Percentiles rank a stretch among this genome's conserved stretches.
Conservation (phyloP, 2,797 vertebrate species). For the Acanthornis magna region DNA sequence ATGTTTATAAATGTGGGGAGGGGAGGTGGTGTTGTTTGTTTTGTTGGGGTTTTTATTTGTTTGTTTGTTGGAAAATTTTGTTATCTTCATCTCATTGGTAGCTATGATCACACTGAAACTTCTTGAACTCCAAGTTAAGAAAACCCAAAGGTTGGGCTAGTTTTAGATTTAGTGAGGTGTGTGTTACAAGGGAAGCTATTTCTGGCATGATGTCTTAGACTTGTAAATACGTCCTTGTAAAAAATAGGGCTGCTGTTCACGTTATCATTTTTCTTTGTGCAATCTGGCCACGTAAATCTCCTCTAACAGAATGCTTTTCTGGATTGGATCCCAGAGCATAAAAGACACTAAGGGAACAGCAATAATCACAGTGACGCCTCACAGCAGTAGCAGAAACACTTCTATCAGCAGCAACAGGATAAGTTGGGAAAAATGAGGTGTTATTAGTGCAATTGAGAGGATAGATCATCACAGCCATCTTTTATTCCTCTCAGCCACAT, state of each 20-base stretch:
- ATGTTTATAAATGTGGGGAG: not conserved
- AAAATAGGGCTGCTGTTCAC: not conserved
- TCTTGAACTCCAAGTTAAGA: not conserved
- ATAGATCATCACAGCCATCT: conserved; percentile 9
- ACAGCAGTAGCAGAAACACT: conserved; percentile 35
- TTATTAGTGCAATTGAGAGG: conserved; percentile 30
- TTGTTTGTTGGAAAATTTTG: not conserved
- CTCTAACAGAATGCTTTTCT: conserved; percentile 42
- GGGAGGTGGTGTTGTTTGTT: not conserved
- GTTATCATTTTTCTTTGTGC: conserved; percentile 36
- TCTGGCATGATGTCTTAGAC: not conserved
- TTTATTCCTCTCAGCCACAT: conserved; percentile 22
- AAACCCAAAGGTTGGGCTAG: not conserved
- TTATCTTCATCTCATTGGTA: not conserved
- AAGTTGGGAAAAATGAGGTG: conserved; percentile 2
- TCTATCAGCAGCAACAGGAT: conserved; percentile 20
- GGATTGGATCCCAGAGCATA: conserved; percentile 60
- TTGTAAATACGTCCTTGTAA: conserved; percentile 28
- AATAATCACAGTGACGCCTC: conserved; percentile 28
- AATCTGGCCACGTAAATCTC: conserved; percentile 50
- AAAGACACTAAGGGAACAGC: conserved; percentile 48
- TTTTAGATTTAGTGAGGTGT: not conserved
- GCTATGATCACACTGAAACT: not conserved
- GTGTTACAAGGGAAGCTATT: not conserved
- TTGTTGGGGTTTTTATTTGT: not conserved